Percentiles rank a stretch among this genome's conserved stretches.
phyloP scores from a whole-genome alignment of 2,888 invertebrate species.

The Caenorhabditis doughertyi region DNA sequence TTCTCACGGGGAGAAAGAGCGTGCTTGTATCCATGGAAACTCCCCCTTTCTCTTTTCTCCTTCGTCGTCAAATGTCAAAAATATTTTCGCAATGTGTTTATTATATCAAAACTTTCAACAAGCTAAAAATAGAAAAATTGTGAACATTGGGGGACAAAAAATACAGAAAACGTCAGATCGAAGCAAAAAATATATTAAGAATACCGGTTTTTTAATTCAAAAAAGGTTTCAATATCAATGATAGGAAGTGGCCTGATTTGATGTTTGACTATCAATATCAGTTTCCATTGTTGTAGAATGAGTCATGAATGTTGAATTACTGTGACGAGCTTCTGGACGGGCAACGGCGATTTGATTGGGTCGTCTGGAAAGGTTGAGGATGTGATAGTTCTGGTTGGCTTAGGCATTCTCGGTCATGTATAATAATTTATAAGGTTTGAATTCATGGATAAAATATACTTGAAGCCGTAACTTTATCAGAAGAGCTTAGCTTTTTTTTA shows the following conservation, averaged over 20 bases:
- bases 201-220: conserved; percentile 7
- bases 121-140: not conserved
- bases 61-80: not conserved
- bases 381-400: no score
- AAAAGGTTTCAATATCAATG: conserved; percentile 60
- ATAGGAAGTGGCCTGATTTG: conserved; percentile 70
- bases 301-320: conserved; percentile 68
- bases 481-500: no score
- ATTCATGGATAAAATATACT: no score
- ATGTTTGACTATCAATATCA: conserved; percentile 68
- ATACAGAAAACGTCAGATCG: conserved; percentile 46
- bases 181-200: conserved; percentile 8
- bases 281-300: conserved; percentile 72
- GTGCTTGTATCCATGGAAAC: not conserved
- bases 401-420: not conserved
- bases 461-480: no score
- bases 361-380: conserved; percentile 30
- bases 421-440: no score
- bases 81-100: conserved; percentile 3
- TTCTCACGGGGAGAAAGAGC: not conserved
- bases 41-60: not conserved
- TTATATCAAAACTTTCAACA: not conserved
- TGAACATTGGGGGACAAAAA: not conserved
- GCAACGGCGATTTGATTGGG: conserved; percentile 36
- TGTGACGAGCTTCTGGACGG: conserved; percentile 63